Evolutionary conservation across 1,140 invertebrate species (phyloP), one percentile per base, ranked within the genome.

Genomic region (Trachymyrmex septentrionalis): DNA sequence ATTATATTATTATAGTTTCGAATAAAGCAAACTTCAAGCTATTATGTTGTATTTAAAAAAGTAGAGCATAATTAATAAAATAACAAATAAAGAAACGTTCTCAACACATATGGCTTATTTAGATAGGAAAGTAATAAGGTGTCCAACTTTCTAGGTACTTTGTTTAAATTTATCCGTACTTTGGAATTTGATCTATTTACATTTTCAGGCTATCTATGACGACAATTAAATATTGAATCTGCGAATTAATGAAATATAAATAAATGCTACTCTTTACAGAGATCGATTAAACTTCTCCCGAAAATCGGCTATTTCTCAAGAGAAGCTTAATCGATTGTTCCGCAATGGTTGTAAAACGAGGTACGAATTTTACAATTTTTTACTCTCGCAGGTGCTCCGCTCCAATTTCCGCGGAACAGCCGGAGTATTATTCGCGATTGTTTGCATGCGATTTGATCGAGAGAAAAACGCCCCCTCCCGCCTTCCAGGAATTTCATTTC

Each of bases 401-500:
- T 9, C 64, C 64, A n/a, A 69, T 69, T 44, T 48, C 5, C 44
- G 7, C 12, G 38, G 4, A 16, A 71, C 67, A 34, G 27, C 9
- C 27, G 24, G 48, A 50, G 9, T 19, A 38, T 80, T 69, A 55
- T 67, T 82, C 24, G 30, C 67, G 34, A 24, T 38, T 73, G 71
- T 59, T 82, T 48, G 55, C 24, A 30, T 27, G 50, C 66, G 16
- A 55, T 50, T 50, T 50, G 66, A 48, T 59, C 19, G 53, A 57
- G 38, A 69, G 38, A 69, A 72, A 72, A 72, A 44, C 27, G 30
- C 64, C 19, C n/a, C 14, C 21, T 55, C 44, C 48, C 63, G 50
- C 48, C n/a, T 85, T 44, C 34, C 16, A 82, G 30, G 48, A 82
- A 72, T 82, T 57, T 80, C n/a, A 80, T 80, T 38, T 30, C 64